phyloP scores from a whole-genome alignment of 23 tunicate genomes.

The Ascidia mentula region DNA sequence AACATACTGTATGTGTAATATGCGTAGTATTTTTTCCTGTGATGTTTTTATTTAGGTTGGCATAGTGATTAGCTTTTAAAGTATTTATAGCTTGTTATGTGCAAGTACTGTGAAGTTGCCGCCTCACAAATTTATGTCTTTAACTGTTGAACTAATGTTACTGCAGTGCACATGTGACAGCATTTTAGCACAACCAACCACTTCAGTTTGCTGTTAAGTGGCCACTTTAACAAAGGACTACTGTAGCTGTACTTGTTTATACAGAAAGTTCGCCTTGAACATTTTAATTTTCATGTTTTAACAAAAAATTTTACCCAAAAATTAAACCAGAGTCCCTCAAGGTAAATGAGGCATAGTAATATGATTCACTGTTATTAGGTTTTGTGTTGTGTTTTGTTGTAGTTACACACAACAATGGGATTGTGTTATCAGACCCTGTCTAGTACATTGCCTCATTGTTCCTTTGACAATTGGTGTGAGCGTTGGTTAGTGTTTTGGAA shows the following conservation, averaged over 20 bases:
- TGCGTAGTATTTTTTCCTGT: neutral
- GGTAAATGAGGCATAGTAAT: neutral
- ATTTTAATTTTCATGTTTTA: neutral
- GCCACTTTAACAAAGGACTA: neutral
- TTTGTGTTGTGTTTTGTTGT: neutral
- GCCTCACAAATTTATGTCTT: neutral
- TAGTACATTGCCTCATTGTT: neutral
- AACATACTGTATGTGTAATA: neutral
- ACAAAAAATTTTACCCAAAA: neutral
- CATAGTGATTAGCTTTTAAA: neutral
- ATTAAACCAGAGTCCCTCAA: conserved; percentile 1
- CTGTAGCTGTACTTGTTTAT: neutral
- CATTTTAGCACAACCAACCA: neutral
- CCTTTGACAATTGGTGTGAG: neutral
- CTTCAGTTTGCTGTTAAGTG: neutral
- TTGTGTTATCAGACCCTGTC: neutral
- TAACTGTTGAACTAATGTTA: neutral
- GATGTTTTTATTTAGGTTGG: neutral
- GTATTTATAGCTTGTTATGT: conserved; percentile 1
- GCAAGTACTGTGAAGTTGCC: neutral
- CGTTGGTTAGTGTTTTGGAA: neutral
- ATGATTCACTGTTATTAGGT: neutral
- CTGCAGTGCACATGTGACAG: neutral
- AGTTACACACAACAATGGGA: neutral
- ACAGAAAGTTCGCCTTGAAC: neutral